Percentiles rank a stretch among this genome's conserved stretches.
These are phyloP conservation scores for Uria aalge DNA, from an alignment of 2,113 vertebrate genomes.

Conservation along the genomic window DNA sequence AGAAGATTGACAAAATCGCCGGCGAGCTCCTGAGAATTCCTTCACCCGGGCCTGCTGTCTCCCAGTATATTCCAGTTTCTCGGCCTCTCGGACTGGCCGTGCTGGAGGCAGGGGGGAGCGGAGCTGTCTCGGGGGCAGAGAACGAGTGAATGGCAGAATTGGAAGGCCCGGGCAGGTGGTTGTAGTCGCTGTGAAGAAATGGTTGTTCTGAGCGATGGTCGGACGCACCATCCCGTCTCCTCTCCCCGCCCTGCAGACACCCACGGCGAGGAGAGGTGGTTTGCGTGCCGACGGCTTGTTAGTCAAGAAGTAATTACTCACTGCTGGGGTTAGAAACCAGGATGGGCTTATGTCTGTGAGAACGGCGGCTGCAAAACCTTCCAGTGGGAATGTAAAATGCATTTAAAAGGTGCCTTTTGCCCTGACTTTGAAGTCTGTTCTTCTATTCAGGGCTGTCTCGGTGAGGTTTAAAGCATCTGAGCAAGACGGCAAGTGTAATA, in stretches of 20 bases:
- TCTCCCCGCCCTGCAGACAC: not conserved
- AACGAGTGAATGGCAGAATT: rapidly evolving
- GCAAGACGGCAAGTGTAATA: not conserved
- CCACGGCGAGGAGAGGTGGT: not conserved
- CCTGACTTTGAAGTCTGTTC: slow-evolving; percentile 44
- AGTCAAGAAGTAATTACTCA: slow-evolving; percentile 22
- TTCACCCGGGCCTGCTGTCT: not conserved
- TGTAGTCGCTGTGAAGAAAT: not conserved
- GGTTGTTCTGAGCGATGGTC: not conserved
- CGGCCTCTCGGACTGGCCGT: not conserved
- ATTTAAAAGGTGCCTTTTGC: not conserved
- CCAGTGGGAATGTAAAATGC: not conserved
- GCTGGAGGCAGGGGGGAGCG: not conserved
- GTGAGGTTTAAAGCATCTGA: not conserved
- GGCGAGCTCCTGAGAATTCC: not conserved
- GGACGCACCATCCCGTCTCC: rapidly evolving
- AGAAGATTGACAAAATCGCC: not conserved
- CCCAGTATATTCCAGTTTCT: not conserved
- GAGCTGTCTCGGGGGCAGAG: not conserved
- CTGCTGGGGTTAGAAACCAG: slow-evolving; percentile 27
- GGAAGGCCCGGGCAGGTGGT: not conserved
- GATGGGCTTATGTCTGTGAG: slow-evolving; percentile 27
- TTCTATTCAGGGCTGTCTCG: not conserved
- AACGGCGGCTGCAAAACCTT: not conserved
- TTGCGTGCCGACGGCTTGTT: not conserved